Evolutionary conservation across 2,113 vertebrate genomes (phyloP).

Genomic region (Chloebia gouldiae): DNA sequence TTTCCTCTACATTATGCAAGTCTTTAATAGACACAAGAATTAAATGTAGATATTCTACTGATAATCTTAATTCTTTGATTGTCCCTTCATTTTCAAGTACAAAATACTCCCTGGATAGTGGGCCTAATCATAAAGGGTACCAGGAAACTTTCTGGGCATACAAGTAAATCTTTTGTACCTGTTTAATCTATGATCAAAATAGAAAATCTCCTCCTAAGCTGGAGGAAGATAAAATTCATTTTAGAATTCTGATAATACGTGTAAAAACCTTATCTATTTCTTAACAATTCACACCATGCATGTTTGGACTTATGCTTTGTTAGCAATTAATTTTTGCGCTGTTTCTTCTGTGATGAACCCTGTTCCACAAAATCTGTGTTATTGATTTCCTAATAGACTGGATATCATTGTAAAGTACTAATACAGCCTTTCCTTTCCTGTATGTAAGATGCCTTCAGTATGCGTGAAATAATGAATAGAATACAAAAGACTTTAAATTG

Average conservation of each 20-base stretch:
- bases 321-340: slow-evolving; percentile 32
- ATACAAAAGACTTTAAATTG: slow-evolving; percentile 63
- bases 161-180: slow-evolving; percentile 46
- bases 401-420: slow-evolving; percentile 45
- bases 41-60: slow-evolving; percentile 1
- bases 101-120: background rate
- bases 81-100: slow-evolving; percentile 11
- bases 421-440: slow-evolving; percentile 13
- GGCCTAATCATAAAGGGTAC: background rate
- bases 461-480: slow-evolving; percentile 60
- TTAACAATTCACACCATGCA: background rate
- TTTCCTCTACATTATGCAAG: background rate
- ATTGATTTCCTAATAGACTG: slow-evolving; percentile 49
- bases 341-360: background rate
- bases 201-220: slow-evolving; percentile 9
- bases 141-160: background rate
- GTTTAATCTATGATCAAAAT: background rate
- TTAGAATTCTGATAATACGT: background rate
- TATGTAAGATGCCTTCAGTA: slow-evolving; percentile 19
- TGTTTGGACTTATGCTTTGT: slow-evolving; percentile 42
- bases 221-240: slow-evolving; percentile 7
- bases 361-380: slow-evolving; percentile 27
- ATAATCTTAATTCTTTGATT: slow-evolving; percentile 34
- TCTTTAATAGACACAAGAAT: slow-evolving; percentile 12
- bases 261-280: slow-evolving; percentile 6